Base-by-base conservation (phyloP, 2,888 invertebrate species). In the Yponomeuta sedellus region DNA sequence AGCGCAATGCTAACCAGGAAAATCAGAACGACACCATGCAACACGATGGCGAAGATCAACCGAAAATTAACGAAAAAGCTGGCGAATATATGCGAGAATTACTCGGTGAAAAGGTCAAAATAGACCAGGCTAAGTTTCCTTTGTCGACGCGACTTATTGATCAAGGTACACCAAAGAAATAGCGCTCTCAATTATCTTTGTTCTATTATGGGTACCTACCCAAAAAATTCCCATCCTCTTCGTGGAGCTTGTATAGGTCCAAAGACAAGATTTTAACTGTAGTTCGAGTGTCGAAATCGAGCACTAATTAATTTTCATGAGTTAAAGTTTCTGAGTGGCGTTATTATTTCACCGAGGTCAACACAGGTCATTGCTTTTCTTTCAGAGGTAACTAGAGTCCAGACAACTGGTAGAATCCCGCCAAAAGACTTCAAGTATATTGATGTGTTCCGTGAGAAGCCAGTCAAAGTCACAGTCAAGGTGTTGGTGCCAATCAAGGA, bases 61-160 rank as follows among this genome's bases (percentile, higher is more conserved):
- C 91, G 64, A 92, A 92, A 76, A 85, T 94, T 68, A 92, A 93
- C 71, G 94, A 94, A 79, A 96, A 95, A 87, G 95, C 95, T 79
- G 94, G 93, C 66, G 96, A 96, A 86, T 96, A 96, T 77, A 94
- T 96, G 78, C 92, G 94, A 25, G 95, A 96, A 77, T 90, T 96
- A 67, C 79, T 96, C 68, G 92, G 93, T 64, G 96, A 96, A 77
- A 95, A 95, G 80, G 92, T 93, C 68, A 92, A 93, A 71, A 87
- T 95, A 71, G 94, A 92, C 73, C 88, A 92, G 71, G 90, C 93
- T 64, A 95, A 95, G 78, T 94, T 94, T 82, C 95, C 95, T 20
- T 93, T 95, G 73, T 93, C 95, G 10, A 89, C 93, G 39, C 93
- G 94, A 71, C 92, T 96, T 59, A 92, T 96, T 72, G 96, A 96